Evolutionary conservation across 2,797 vertebrate species (phyloP), one percentile per base, ranked within the genome.

Genomic region (Kryptolebias ocellatus): DNA sequence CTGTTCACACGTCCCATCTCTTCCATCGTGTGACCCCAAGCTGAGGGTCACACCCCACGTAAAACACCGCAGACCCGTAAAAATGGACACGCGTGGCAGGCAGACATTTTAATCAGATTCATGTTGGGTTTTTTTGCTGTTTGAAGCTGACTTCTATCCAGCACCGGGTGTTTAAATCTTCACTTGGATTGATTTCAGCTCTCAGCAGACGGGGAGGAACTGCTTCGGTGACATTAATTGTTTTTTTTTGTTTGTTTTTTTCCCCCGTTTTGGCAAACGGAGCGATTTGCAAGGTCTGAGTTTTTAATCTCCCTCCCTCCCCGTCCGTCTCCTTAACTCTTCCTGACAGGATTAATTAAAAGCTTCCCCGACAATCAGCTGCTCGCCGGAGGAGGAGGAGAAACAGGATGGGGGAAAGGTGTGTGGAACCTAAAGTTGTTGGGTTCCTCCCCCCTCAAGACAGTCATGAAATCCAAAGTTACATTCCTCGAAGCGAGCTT

Each of bases 311-410:
- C 4, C 6, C 66, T 78, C 53, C 37, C 34, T 64, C 53, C 17
- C 45, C 42, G 29, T 51, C 50, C 60, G 27, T 58, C 71, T 79
- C 68, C 80, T 84, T 74, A 34, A 34, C n/a, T 71, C 73, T 24
- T 24, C 20, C 20, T 81, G 76, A 53, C 78, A 84, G 75, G 72
- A 82, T 80, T 87, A 81, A 86, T 90, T 76, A 85, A 84, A 78
- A 69, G 64, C 52, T 73, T 71, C 64, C 70, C 71, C 61, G 62
- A 85, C 79, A 79, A 79, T 78, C 75, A 78, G 68, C 70, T 69
- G 64, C 59, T 67, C 83, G 62, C 82, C 80, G 79, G 63, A 81
- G 34, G 37, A 81, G 72, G 80, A 76, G 68, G 83, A 62, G 47
- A 60, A 37, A 24, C 24, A 24, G 20, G 20, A 24, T 2, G 20